Percentiles rank a stretch among this genome's conserved stretches.
phyloP scores from a whole-genome alignment of 2,797 vertebrate genomes.

The Tarsius wallacei region DNA sequence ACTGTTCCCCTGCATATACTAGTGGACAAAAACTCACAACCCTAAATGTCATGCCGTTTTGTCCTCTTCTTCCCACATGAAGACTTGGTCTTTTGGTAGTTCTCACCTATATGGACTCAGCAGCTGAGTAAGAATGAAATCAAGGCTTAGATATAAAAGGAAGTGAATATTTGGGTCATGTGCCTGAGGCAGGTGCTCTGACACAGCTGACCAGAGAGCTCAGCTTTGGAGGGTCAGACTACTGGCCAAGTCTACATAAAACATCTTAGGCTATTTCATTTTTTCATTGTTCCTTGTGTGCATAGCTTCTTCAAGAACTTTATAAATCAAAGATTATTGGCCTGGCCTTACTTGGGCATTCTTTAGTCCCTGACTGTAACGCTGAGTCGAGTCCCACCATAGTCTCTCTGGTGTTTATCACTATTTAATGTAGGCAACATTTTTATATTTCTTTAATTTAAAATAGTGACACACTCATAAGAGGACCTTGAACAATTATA shows the following conservation, averaged over 20 bases:
- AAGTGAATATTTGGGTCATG: background rate
- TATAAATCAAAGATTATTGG: background rate
- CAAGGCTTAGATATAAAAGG: background rate
- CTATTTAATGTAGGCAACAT: background rate
- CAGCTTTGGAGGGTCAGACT: background rate
- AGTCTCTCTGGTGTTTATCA: background rate
- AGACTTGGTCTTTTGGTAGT: background rate
- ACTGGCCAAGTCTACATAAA: background rate
- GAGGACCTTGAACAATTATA: too few relatives aligned
- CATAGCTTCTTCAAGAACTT: conserved; percentile 1
- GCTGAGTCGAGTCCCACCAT: background rate
- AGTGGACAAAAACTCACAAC: background rate
- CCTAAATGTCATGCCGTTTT: background rate
- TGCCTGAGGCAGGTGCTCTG: background rate
- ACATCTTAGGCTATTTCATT: background rate
- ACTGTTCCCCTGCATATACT: background rate
- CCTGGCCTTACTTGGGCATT: background rate
- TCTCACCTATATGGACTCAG: background rate
- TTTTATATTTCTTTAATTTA: conserved; percentile 34
- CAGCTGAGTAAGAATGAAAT: background rate
- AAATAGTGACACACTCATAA: background rate
- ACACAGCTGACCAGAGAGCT: background rate
- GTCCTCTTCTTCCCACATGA: background rate
- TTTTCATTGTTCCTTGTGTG: background rate
- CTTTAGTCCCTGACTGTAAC: background rate